These are phyloP conservation scores for Helicolenus hilgendorfi DNA, from an alignment of 2,797 vertebrate genomes.

Conservation along the genomic window DNA sequence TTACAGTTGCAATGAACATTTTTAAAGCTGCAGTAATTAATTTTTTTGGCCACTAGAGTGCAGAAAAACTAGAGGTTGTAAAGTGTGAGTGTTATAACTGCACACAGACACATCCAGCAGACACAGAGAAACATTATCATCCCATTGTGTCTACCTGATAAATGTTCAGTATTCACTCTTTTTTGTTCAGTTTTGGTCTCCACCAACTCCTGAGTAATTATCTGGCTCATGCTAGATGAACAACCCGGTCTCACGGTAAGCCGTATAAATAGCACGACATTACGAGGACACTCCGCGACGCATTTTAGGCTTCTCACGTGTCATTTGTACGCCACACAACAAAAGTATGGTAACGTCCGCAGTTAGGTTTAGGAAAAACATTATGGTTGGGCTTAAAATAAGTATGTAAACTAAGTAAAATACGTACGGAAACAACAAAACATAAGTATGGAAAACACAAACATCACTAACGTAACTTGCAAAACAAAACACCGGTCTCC, in stretches of 20 bases:
- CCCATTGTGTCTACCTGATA: background rate
- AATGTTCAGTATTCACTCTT: background rate
- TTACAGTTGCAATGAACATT: too few relatives aligned
- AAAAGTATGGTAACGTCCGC: too few relatives aligned
- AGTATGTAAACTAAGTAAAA: too few relatives aligned
- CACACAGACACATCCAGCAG: background rate
- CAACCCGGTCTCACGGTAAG: background rate
- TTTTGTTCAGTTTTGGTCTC: background rate
- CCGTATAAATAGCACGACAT: too few relatives aligned
- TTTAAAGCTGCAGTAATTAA: background rate
- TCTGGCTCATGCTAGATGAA: background rate
- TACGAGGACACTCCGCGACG: rapidly evolving
- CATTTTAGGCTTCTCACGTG: too few relatives aligned
- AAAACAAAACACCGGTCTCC: too few relatives aligned
- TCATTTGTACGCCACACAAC: too few relatives aligned
- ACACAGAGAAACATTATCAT: background rate
- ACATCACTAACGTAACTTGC: too few relatives aligned
- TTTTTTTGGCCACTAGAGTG: background rate
- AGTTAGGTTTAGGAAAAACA: too few relatives aligned
- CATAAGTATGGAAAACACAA: too few relatives aligned
- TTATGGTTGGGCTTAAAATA: too few relatives aligned
- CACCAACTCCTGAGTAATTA: background rate
- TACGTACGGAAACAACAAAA: too few relatives aligned
- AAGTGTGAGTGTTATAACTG: background rate
- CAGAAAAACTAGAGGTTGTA: background rate